These are phyloP conservation scores for Australoheros facetus DNA, from an alignment of 2,797 vertebrate species.

Conservation along the genomic window DNA sequence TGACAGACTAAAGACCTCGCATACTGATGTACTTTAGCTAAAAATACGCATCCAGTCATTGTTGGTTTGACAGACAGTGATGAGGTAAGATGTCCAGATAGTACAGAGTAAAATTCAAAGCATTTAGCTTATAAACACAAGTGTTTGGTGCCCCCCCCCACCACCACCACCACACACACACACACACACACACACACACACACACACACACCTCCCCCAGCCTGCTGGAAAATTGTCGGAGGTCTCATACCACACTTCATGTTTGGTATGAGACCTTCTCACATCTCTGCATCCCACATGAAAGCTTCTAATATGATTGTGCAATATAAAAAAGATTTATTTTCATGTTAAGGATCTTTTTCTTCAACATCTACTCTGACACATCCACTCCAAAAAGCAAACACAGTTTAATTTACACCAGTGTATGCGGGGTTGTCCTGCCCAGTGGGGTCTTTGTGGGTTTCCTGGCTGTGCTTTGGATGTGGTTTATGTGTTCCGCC, in stretches of 20 bases:
- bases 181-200: too few species aligned
- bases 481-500: constrained; percentile 67
- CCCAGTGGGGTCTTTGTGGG: constrained; percentile 73
- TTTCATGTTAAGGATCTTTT: constrained; percentile 12
- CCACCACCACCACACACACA: too few species aligned
- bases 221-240: background rate
- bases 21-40: constrained; percentile 3
- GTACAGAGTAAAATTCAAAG: too few species aligned
- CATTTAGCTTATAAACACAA: background rate
- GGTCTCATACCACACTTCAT: background rate
- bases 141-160: background rate
- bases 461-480: constrained; percentile 68
- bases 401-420: constrained; percentile 62
- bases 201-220: too few species aligned
- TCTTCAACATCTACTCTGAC: constrained; percentile 28
- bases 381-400: constrained; percentile 56
- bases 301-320: constrained; percentile 12
- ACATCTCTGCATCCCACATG: constrained; percentile 14
- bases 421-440: constrained; percentile 42
- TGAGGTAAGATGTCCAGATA: constrained; percentile 7
- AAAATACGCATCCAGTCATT: background rate
- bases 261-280: too few species aligned
- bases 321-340: constrained; percentile 27
- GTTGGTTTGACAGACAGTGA: background rate
- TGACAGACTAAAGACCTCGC: constrained; percentile 1